These are phyloP conservation scores for Drosophila demipolita DNA, from an alignment of 2,888 invertebrate genomes.

Conservation along the genomic window DNA sequence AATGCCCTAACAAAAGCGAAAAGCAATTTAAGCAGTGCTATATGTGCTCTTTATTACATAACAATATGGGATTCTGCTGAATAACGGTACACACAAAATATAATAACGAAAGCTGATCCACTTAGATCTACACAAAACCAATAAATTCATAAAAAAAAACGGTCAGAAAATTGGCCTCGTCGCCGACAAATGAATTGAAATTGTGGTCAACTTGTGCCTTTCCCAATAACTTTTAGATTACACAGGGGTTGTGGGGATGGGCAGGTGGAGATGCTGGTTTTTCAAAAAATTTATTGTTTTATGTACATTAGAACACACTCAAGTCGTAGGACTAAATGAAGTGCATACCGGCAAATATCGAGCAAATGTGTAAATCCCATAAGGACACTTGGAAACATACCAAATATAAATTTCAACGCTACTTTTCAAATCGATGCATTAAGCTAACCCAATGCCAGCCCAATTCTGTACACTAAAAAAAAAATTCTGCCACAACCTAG, in stretches of 20 bases:
- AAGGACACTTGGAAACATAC: constrained; percentile 58
- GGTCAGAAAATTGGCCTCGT: constrained; percentile 22
- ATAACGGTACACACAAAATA: constrained; percentile 17
- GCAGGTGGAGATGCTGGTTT: background rate
- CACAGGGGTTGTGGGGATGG: background rate
- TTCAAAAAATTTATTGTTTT: constrained; percentile 36
- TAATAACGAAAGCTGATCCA: constrained; percentile 57
- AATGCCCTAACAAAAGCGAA: background rate
- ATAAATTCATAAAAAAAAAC: constrained; percentile 65
- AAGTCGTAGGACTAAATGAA: constrained; percentile 53
- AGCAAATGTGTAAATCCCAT: constrained; percentile 59
- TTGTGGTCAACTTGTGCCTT: constrained; percentile 56
- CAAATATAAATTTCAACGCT: constrained; percentile 62
- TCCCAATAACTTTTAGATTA: constrained; percentile 33
- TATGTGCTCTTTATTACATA: background rate
- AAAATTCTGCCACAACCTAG: background rate
- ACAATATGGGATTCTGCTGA: constrained; percentile 3
- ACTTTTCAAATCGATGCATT: constrained; percentile 57
- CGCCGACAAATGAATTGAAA: constrained; percentile 54
- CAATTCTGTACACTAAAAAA: constrained; percentile 1
- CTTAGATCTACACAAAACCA: constrained; percentile 60
- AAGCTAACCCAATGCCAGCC: constrained; percentile 31
- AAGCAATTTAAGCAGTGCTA: background rate
- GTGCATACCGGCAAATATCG: constrained; percentile 60
- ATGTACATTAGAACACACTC: constrained; percentile 31